phyloP scores from a whole-genome alignment of 2,888 invertebrate genomes.

The Apocheima hispidaria region DNA sequence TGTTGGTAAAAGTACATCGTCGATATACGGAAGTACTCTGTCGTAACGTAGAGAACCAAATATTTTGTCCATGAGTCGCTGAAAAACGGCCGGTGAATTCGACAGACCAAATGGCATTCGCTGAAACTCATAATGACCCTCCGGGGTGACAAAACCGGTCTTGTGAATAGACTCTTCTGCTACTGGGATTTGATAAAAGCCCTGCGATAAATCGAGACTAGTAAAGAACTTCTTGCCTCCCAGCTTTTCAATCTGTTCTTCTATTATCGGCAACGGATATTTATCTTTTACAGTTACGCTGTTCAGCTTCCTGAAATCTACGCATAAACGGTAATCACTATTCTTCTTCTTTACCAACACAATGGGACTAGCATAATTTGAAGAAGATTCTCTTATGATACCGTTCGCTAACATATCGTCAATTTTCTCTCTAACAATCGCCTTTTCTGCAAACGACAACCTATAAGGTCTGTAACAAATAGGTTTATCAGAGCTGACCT shows the following conservation, averaged over 20 bases:
- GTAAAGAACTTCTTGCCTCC: not conserved
- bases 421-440: not conserved
- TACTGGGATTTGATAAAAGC: conserved; percentile 10
- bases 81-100: conserved; percentile 15
- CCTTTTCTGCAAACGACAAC: not conserved
- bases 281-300: not conserved
- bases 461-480: no score
- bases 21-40: not conserved
- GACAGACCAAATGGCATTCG: conserved; percentile 9
- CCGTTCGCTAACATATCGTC: not conserved
- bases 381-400: not conserved
- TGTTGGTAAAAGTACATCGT: conserved; percentile 4
- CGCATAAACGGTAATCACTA: conserved; percentile 6
- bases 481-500: not conserved
- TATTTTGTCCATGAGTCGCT: not conserved
- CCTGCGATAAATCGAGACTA: not conserved
- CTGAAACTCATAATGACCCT: conserved; percentile 5
- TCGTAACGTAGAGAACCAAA: not conserved
- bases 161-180: not conserved
- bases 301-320: conserved; percentile 8
- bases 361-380: conserved; percentile 7
- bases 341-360: conserved; percentile 6
- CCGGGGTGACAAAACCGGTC: conserved; percentile 7
- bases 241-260: conserved; percentile 1
- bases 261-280: not conserved